Base-by-base conservation (phyloP, 2,797 vertebrate genomes). In the Sphenopsis melanotis region DNA sequence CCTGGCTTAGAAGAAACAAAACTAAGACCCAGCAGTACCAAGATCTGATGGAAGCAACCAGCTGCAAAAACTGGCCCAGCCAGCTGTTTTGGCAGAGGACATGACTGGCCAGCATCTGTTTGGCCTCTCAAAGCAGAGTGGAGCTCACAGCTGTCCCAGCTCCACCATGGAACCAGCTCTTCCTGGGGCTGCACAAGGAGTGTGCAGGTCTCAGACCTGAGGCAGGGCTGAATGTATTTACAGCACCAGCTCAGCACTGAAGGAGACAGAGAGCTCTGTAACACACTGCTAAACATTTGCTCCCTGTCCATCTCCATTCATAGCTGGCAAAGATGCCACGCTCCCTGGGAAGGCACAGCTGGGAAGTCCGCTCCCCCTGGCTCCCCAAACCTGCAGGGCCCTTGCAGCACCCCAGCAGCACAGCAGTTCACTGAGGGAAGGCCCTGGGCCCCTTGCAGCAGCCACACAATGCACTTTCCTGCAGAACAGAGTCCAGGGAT, bases 311-410 rank as follows among this genome's bases (percentile, higher is more conserved):
- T 26, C 29, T 36, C 39, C 53, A 53, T 36, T 41, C 59, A 22
- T 0, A 46, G 47, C 5, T 15, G n/a, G 44, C 37, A 53, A 52
- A 84, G 46, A 29, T 8, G 32, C 30, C 3, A 0, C 3, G 15
- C 2, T 86, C 46, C 56, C 24, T 6, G 29, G 39, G 56, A 75
- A 83, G 39, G n/a, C 46, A 16, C 16, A 14, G 30, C 9, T 0
- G 2, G 36, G 50, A 34, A 75, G 12, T 15, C 42, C 29, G 74
- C 30, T 74, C 29, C 5, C 21, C 7, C 21, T 30, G 44, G 26
- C 12, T 64, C 46, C 65, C 74, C 37, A 79, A 30, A 71, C 16
- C 46, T 60, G 23, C 59, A 69, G 37, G 24, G n/a, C 20, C 37
- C 53, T 68, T 75, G 49, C 47, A 60, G 42, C 15, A 41, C 39